phyloP scores from a whole-genome alignment of 1,140 invertebrate species.

The Aleiodes sp. region DNA sequence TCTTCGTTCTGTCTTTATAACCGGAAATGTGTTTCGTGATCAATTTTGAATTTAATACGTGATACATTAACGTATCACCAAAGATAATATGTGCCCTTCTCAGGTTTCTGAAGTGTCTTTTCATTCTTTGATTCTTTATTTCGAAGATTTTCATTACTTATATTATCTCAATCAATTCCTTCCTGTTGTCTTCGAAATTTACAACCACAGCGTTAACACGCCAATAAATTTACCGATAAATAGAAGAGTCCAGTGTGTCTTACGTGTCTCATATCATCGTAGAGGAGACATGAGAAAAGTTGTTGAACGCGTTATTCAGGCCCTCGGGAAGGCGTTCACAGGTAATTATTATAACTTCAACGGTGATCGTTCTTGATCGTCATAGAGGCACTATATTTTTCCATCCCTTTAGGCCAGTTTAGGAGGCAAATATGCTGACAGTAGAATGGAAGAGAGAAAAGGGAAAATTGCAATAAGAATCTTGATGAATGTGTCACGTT shows the following conservation, averaged over 20 bases:
- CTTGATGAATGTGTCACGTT: neutral
- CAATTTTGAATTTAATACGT: neutral
- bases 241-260: neutral
- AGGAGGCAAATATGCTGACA: neutral
- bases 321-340: neutral
- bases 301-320: constrained; percentile 21
- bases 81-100: neutral
- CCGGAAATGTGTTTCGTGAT: constrained; percentile 26
- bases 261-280: neutral
- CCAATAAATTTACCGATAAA: neutral
- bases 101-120: neutral
- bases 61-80: neutral
- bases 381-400: neutral
- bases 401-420: no score
- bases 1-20: neutral
- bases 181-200: neutral
- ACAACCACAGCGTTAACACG: neutral
- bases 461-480: neutral
- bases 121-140: no score
- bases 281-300: constrained; percentile 12
- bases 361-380: constrained; percentile 22
- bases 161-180: no score
- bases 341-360: constrained; percentile 22
- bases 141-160: no score
- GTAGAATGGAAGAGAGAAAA: neutral